A percentile compares a stretch with the other conserved stretches of the same genome.
phyloP scores from a whole-genome alignment of 2,113 vertebrate genomes.

The Microcebus murinus region DNA sequence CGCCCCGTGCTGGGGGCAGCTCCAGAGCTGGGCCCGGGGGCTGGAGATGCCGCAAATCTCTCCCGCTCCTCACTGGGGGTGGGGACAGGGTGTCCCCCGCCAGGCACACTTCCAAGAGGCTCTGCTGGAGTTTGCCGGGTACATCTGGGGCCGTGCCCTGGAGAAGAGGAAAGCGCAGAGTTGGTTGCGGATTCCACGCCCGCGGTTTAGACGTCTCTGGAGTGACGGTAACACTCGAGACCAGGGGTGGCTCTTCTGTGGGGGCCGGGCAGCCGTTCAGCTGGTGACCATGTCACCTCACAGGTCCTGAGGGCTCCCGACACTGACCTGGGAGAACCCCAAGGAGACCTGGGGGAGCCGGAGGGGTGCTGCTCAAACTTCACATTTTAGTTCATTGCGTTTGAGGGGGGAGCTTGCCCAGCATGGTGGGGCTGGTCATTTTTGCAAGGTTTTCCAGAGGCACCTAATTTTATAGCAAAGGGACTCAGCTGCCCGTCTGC shows the following conservation, averaged over 20 bases:
- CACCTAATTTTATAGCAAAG: too few species aligned
- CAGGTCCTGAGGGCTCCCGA: not conserved
- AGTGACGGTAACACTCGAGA: too few species aligned
- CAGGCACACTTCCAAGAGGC: not conserved
- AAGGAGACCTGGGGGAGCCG: rapidly evolving
- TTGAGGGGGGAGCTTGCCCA: not conserved
- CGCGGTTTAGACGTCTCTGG: rapidly evolving
- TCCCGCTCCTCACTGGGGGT: too few species aligned
- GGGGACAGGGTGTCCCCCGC: not conserved
- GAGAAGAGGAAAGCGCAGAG: not conserved
- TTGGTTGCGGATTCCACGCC: too few species aligned
- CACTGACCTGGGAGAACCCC: too few species aligned
- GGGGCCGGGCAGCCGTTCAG: not conserved
- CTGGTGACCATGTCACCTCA: not conserved
- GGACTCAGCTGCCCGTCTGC: not conserved
- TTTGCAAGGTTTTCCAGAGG: not conserved
- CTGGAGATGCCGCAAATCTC: not conserved
- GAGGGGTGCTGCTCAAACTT: too few species aligned
- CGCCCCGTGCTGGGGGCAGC: too few species aligned
- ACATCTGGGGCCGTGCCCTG: not conserved
- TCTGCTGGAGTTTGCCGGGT: rapidly evolving
- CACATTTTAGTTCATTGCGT: not conserved
- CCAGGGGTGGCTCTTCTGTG: too few species aligned
- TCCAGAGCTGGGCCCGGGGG: not conserved
- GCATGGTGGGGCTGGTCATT: not conserved